Evolutionary conservation across 2,113 vertebrate genomes (phyloP).

Genomic region (Phrynocephalus versicolor): DNA sequence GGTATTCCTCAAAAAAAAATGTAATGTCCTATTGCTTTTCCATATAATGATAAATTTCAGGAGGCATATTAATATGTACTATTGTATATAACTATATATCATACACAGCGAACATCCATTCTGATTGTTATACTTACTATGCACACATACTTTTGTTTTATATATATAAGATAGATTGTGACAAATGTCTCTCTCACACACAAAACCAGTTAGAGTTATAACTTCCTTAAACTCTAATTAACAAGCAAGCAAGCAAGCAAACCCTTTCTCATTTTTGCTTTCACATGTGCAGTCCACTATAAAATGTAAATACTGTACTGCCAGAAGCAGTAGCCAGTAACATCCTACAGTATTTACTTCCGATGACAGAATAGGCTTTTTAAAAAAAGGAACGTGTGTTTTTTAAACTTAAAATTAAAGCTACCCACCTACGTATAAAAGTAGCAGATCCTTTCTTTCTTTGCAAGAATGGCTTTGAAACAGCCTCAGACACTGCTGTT

Average conservation of each 20-base stretch:
- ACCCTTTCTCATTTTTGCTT: no score
- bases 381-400: neutral
- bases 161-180: neutral
- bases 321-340: no score
- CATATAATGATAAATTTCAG: neutral
- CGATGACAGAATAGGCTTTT: neutral
- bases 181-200: neutral
- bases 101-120: no score
- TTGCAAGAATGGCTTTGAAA: slow-evolving; percentile 2
- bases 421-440: neutral
- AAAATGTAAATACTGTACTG: no score
- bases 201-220: neutral
- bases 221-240: neutral
- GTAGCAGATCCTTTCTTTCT: neutral
- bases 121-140: neutral
- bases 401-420: neutral
- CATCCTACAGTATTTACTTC: neutral
- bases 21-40: neutral
- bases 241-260: no score
- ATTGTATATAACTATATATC: neutral
- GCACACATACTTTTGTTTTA: neutral
- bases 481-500: neutral
- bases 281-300: neutral
- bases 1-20: no score
- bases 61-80: neutral